Conservation (phyloP, 2,113 vertebrate genomes). For the Corydoras sp. region DNA sequence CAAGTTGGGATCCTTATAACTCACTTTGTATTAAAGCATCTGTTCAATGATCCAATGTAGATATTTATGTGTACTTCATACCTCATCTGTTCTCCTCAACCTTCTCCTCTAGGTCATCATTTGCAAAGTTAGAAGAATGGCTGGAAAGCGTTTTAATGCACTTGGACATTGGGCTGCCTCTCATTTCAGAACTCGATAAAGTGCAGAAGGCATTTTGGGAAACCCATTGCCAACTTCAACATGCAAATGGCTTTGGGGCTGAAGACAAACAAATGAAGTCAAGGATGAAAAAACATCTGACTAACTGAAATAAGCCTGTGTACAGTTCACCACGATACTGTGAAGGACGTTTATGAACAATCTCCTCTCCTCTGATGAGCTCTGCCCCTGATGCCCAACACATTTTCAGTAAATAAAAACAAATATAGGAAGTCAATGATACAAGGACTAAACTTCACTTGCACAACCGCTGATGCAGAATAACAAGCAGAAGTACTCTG, state of each 20-base stretch:
- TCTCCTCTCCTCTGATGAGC: too few relatives aligned
- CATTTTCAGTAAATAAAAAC: too few relatives aligned
- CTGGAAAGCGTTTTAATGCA: conserved; percentile 83
- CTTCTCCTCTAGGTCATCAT: conserved; percentile 63
- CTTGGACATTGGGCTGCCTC: conserved; percentile 76
- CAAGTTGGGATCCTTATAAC: too few relatives aligned
- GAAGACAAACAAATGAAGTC: neutral
- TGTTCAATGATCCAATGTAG: too few relatives aligned
- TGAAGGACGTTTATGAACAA: neutral
- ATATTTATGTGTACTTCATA: too few relatives aligned
- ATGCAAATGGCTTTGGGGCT: conserved; percentile 49
- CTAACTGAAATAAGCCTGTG: neutral
- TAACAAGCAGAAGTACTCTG: too few relatives aligned
- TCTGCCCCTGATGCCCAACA: too few relatives aligned
- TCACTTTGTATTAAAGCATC: too few relatives aligned
- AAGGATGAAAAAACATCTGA: conserved; percentile 1
- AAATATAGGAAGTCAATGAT: too few relatives aligned
- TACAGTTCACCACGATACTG: neutral
- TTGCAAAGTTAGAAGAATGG: conserved; percentile 85
- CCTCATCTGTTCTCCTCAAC: neutral
- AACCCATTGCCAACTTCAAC: conserved; percentile 56
- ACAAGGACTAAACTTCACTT: too few relatives aligned
- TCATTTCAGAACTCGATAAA: conserved; percentile 82
- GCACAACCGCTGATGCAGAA: too few relatives aligned
- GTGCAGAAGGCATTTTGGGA: conserved; percentile 76